Percentiles rank a stretch among this genome's conserved stretches.
phyloP scores from a whole-genome alignment of 2,888 invertebrate species.

The Torymus tubicola region DNA sequence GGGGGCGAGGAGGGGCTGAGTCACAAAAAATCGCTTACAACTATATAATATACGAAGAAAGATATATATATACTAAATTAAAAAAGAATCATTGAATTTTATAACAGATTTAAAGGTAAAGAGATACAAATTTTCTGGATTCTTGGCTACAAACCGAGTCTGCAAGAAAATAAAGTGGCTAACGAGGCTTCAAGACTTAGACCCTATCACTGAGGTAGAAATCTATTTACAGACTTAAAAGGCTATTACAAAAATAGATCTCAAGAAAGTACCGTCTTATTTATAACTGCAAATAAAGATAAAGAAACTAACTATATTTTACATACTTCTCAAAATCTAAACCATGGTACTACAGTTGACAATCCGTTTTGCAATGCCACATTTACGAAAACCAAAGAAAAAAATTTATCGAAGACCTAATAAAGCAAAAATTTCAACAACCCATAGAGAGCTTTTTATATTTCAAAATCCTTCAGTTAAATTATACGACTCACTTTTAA shows the following conservation, averaged over 20 bases:
- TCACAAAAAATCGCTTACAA: too few species aligned
- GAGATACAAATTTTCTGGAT: constrained; percentile 7
- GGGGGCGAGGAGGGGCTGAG: too few species aligned
- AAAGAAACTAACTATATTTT: constrained; percentile 6
- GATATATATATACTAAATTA: too few species aligned
- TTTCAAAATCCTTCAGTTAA: not conserved
- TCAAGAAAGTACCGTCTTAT: not conserved
- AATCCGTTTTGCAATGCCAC: not conserved
- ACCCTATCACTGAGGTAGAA: constrained; percentile 7
- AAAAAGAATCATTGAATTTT: too few species aligned
- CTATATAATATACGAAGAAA: too few species aligned
- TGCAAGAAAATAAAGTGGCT: constrained; percentile 6
- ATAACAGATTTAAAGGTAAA: too few species aligned
- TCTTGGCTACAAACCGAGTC: not conserved
- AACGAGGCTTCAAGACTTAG: constrained; percentile 9
- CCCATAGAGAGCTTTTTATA: constrained; percentile 6
- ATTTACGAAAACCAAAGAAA: too few species aligned
- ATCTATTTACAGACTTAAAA: constrained; percentile 8
- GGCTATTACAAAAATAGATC: not conserved
- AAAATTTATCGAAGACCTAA: not conserved
- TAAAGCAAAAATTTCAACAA: constrained; percentile 7
- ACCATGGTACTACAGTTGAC: constrained; percentile 4
- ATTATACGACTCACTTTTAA: not conserved
- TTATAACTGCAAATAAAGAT: not conserved
- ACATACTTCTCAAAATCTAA: constrained; percentile 6